phyloP scores from a whole-genome alignment of 2,797 vertebrate species.

The Ptychobarbus kaznakovi region DNA sequence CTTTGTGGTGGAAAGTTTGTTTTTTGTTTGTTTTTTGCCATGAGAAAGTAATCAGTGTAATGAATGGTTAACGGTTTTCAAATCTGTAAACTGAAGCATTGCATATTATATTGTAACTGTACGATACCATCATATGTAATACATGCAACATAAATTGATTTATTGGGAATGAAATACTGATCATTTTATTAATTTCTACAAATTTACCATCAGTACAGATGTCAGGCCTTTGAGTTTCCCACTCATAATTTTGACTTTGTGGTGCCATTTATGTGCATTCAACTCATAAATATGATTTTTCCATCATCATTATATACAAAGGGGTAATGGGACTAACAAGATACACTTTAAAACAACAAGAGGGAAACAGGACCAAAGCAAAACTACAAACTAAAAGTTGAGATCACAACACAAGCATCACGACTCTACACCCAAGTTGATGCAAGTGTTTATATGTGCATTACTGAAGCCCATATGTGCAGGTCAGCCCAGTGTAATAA shows the following conservation, averaged over 20 bases:
- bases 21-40: neutral
- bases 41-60: neutral
- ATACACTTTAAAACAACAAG: neutral
- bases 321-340: neutral
- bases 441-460: neutral
- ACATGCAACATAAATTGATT: too few species aligned
- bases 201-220: too few species aligned
- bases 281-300: too few species aligned
- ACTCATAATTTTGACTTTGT: neutral
- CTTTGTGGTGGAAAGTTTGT: neutral
- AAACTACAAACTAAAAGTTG: neutral
- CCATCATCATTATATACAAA: neutral
- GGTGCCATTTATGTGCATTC: too few species aligned
- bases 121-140: too few species aligned
- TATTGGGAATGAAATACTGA: too few species aligned
- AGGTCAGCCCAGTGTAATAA: neutral
- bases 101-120: too few species aligned
- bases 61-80: neutral
- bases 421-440: neutral
- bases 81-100: too few species aligned
- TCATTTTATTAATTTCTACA: too few species aligned
- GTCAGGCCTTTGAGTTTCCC: neutral
- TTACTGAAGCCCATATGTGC: neutral
- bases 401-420: neutral
- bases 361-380: neutral